Conservation (phyloP, 2,888 invertebrate genomes). For the Rhopalosiphum nymphaeae region DNA sequence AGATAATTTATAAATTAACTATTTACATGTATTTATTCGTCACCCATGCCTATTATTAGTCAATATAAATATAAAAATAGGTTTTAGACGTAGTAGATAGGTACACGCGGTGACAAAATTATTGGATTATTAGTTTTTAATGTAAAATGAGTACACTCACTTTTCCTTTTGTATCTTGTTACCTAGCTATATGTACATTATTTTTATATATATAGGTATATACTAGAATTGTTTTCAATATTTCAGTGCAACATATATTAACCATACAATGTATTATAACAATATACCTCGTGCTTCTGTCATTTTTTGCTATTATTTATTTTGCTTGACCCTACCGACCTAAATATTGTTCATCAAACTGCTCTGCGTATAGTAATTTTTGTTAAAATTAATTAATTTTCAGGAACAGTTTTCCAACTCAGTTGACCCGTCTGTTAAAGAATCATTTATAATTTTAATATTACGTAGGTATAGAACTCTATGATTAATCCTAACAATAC, state of each 20-base stretch:
- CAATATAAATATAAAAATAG: background rate
- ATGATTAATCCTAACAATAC: background rate
- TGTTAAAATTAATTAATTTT: slow-evolving; percentile 35
- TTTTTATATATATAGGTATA: background rate
- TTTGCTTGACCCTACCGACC: slow-evolving; percentile 27
- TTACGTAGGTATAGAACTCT: background rate
- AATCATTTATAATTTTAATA: slow-evolving; percentile 12
- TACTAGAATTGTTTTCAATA: background rate
- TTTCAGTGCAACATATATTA: background rate
- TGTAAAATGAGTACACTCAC: background rate
- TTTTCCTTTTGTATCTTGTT: background rate
- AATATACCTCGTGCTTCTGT: background rate
- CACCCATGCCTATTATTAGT: background rate
- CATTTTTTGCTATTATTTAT: slow-evolving; percentile 27
- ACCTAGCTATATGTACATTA: background rate
- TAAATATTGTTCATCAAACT: slow-evolving; percentile 41
- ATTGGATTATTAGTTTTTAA: background rate
- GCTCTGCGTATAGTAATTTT: background rate
- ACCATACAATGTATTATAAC: background rate
- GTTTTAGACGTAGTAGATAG: background rate
- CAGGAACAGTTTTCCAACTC: slow-evolving; percentile 1
- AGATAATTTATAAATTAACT: background rate
- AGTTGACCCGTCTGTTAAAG: background rate
- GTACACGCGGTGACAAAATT: background rate
- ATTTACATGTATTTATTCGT: background rate